Conservation (phyloP, 2,113 vertebrate species). For the Gopherus flavomarginatus region DNA sequence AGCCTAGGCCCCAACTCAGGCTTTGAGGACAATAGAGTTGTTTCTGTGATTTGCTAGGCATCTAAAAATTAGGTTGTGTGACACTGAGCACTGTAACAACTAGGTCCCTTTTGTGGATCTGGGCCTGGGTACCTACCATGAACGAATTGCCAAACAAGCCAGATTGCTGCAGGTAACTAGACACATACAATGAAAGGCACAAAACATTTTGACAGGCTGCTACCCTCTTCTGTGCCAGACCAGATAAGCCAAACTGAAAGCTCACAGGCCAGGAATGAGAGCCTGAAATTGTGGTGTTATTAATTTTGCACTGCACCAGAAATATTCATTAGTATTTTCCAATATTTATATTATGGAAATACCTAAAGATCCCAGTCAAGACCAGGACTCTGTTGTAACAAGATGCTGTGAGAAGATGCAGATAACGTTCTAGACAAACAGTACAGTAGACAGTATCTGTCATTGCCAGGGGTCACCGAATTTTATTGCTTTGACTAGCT, state of each 20-base stretch:
- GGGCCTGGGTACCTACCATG: too few species aligned
- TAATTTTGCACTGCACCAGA: too few species aligned
- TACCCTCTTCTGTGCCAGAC: not conserved
- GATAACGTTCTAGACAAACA: not conserved
- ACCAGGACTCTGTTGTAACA: not conserved
- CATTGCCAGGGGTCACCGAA: not conserved
- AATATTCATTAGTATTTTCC: not conserved
- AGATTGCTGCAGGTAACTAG: not conserved
- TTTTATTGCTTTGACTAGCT: not conserved
- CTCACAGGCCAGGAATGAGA: too few species aligned
- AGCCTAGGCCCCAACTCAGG: too few species aligned
- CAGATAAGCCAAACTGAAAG: too few species aligned
- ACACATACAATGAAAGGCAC: rapidly evolving
- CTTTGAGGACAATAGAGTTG: too few species aligned
- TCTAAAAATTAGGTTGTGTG: too few species aligned
- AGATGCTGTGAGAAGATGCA: not conserved
- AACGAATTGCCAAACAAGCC: rapidly evolving
- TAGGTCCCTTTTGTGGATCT: too few species aligned
- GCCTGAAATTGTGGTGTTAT: too few species aligned
- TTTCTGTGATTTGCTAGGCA: too few species aligned
- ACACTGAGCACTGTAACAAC: too few species aligned
- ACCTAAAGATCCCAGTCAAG: not conserved
- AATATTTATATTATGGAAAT: not conserved
- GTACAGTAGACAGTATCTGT: not conserved
- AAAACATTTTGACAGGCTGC: rapidly evolving